Conservation (phyloP, 2,888 invertebrate genomes). For the Miltochrista miniata region DNA sequence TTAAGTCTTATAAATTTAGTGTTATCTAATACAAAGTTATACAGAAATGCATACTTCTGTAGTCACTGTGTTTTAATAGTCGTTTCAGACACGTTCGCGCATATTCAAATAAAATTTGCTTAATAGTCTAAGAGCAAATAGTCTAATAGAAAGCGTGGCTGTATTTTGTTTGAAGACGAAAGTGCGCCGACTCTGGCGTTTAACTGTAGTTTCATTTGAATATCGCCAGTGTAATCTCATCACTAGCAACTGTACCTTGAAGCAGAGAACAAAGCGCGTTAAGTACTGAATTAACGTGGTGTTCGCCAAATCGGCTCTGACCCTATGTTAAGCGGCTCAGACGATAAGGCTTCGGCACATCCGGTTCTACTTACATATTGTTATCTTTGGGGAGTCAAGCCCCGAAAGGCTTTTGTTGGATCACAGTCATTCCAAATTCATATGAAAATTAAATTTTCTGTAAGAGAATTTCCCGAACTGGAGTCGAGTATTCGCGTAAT, state of each 20-base stretch:
- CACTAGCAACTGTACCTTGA: constrained; percentile 21
- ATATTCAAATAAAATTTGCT: constrained; percentile 62
- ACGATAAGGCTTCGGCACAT: constrained; percentile 66
- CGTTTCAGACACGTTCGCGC: constrained; percentile 42
- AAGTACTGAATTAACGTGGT: constrained; percentile 72
- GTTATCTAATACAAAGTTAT: no score
- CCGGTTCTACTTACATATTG: constrained; percentile 69
- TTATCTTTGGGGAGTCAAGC: constrained; percentile 67
- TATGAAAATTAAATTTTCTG: constrained; percentile 81
- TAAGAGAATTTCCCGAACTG: constrained; percentile 73
- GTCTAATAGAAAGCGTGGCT: constrained; percentile 47
- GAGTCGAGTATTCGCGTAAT: constrained; percentile 70
- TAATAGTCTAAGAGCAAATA: constrained; percentile 56
- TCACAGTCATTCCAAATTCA: constrained; percentile 68
- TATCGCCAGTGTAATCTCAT: constrained; percentile 68
- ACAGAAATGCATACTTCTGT: no score
- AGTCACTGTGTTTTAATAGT: constrained; percentile 16
- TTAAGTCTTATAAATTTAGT: constrained; percentile 30
- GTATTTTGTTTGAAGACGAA: constrained; percentile 63
- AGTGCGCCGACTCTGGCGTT: constrained; percentile 39
- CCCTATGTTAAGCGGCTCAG: constrained; percentile 67
- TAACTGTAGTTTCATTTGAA: constrained; percentile 65
- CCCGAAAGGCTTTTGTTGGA: constrained; percentile 72
- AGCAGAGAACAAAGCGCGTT: constrained; percentile 62
- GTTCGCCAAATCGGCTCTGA: constrained; percentile 68